Evolutionary conservation across 2,113 vertebrate genomes (phyloP), one percentile per base, ranked within the genome.

Genomic region (Neodontobutis hainanensis): DNA sequence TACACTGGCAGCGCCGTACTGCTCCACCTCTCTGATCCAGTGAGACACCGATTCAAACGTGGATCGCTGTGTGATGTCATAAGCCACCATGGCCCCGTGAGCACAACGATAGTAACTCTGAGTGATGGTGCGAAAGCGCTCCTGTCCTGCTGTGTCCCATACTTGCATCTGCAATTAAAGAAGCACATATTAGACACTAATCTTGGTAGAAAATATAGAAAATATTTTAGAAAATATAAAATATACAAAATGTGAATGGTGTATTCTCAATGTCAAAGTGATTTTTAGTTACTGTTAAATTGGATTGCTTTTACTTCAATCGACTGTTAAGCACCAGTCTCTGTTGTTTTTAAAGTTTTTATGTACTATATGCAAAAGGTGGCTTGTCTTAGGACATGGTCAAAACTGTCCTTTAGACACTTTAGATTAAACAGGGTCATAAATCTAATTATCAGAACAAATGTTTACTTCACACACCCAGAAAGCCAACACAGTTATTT

Each of bases 91-190:
- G 55, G 96, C 97, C 1, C 95, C 97, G 0, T 99, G 95, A n/a
- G 97, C 97, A 0, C 96, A 97, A 70, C 97, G 96, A 75, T 98
- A 99, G 73, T 98, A 99, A 84, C 97, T 98, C 88, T 98, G 96
- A 2, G 97, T 98, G 91, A 98, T 99, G 65, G 96, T 98, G 48
- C 94, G 94, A 85, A 98, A 98, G 10, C 97, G 94, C 88, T 98
- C 97, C 84, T 99, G 97, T 5, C 97, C 97, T 0, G 97, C 97
- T 0, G 97, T 99, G 91, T 99, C 97, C 97, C 97, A 99, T 52
- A 99, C 95, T 80, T 98, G 97, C 88, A 99, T 94, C 97, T 99
- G 90, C 44, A 9, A 75, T 14, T n/a, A 70, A 68, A n/a, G 38
- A 34, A 66, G 2, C 43, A 14, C n/a, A 60, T n/a, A 66, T 10